Base-by-base conservation (phyloP, 1,140 invertebrate species). In the Drosophila hydei region DNA sequence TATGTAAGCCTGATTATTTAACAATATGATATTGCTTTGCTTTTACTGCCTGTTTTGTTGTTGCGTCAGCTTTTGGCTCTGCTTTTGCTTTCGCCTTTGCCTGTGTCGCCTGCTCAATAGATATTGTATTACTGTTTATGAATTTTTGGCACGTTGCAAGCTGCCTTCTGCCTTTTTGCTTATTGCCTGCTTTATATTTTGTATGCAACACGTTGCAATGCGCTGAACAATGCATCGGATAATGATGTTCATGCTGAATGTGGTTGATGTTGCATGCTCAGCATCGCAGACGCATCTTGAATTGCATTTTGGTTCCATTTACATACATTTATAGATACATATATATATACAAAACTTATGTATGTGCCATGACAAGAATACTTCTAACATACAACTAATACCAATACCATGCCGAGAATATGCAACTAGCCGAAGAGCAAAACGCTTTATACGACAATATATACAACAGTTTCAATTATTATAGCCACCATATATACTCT, bases 81-180 rank as follows among this genome's bases (percentile, higher is more conserved):
- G 16, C n/a, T 14, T 40, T 51, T 67, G 30, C 33, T 55, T 33
- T 43, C 59, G 45, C 64, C 30, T 60, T 51, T 69, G 59, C 58
- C 55, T 75, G 40, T 54, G 19, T 54, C 51, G 54, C 40, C 40
- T 61, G 43, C 54, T 71, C 59, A 14, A 54, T 33, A 60, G 48
- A 47, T 73, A 74, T 38, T 55, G 50, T 61, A 55, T 58, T 23
- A 16, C 68, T 67, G 67, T 63, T 88, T 76, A 62, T 61, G 48
- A 70, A 68, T 81, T 59, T 88, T 83, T 69, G 71, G 51, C 60
- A 75, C 72, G 72, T 75, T 83, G 75, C 69, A 30, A 71, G 65
- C 52, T 51, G 58, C 14, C 55, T 75, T 67, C 72, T 83, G 63
- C 36, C 54, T 54, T 47, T 23, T 70, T 83, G 62, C 52, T 73